phyloP scores from a whole-genome alignment of 2,113 vertebrate species.

The Theristicus caerulescens region DNA sequence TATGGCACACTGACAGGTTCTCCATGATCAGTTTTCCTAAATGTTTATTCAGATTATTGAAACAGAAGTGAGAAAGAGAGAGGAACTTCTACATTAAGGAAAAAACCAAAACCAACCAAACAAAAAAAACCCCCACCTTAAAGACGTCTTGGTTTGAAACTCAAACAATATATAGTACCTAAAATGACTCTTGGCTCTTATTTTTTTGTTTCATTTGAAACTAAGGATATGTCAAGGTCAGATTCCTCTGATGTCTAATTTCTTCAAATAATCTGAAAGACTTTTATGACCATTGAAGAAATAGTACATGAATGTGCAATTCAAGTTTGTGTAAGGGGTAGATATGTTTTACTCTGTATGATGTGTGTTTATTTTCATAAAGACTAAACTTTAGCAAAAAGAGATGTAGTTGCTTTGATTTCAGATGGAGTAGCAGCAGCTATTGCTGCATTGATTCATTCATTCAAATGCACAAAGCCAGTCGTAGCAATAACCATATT shows the following conservation, averaged over 20 bases:
- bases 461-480: not conserved
- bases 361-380: not conserved
- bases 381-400: not conserved
- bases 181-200: not conserved
- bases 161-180: not conserved
- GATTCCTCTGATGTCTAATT: not conserved
- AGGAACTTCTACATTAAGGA: not conserved
- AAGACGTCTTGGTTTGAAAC: not conserved
- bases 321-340: not conserved
- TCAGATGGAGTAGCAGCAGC: not conserved
- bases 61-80: not conserved
- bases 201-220: not conserved
- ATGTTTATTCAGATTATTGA: not conserved
- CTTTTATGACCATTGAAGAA: not conserved
- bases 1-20: not conserved
- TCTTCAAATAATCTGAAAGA: not conserved
- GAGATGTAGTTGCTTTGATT: not conserved
- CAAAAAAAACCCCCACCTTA: not conserved
- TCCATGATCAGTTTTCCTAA: not conserved
- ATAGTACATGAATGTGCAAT: not conserved
- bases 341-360: not conserved
- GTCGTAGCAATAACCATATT: not conserved
- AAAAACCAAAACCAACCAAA: not conserved
- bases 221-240: not conserved
- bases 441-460: not conserved